Percentiles rank a stretch among this genome's conserved stretches.
These are phyloP conservation scores for Terebella lapidaria DNA, from an alignment of 2,888 invertebrate species.

Conservation along the genomic window DNA sequence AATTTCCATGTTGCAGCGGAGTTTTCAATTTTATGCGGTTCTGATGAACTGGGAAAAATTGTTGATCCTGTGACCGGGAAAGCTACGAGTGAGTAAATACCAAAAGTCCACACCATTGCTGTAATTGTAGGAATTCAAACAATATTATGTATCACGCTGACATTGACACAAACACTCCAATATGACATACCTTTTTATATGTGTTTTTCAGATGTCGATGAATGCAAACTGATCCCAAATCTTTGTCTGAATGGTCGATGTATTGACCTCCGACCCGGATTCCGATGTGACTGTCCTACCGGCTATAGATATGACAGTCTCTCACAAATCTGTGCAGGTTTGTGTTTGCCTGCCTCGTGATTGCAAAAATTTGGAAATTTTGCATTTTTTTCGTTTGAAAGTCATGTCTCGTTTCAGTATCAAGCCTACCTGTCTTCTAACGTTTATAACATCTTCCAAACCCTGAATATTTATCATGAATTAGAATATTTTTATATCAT, in stretches of 20 bases:
- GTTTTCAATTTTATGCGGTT: constrained; percentile 66
- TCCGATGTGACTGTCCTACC: constrained; percentile 74
- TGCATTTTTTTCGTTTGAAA: no score
- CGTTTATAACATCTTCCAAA: no score
- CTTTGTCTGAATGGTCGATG: constrained; percentile 59
- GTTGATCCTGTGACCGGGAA: constrained; percentile 74
- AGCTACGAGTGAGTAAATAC: constrained; percentile 54
- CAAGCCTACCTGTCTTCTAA: no score
- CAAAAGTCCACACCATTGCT: neutral
- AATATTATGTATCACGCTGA: no score
- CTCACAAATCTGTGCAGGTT: constrained; percentile 62
- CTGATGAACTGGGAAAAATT: constrained; percentile 65
- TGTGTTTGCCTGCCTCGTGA: no score
- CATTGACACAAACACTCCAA: no score
- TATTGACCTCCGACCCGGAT: constrained; percentile 63
- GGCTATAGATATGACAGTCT: constrained; percentile 68
- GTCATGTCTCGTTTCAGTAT: no score
- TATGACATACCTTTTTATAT: no score
- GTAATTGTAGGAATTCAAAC: no score
- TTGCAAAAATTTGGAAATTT: no score
- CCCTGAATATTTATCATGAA: no score
- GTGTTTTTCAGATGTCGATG: constrained; percentile 64
- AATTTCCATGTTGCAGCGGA: constrained; percentile 56
- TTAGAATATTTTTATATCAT: no score
- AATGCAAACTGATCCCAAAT: constrained; percentile 72